phyloP scores from a whole-genome alignment of 2,113 vertebrate genomes.

The Strix uralensis region DNA sequence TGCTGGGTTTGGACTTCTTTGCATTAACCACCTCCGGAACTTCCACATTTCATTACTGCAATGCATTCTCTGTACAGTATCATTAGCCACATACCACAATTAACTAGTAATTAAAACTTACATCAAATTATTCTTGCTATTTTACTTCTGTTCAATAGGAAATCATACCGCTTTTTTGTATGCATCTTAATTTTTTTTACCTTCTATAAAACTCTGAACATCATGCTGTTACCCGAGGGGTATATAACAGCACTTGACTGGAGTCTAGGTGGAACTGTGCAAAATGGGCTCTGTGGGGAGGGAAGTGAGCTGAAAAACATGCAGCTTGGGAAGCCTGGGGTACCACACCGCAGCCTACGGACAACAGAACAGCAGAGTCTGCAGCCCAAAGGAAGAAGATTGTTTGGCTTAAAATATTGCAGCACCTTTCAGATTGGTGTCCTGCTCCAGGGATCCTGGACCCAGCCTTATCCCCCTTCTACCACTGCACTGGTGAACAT shows the following conservation, averaged over 20 bases:
- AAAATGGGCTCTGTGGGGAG: background rate
- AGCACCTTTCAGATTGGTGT: background rate
- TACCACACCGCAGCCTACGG: background rate
- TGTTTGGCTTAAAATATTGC: background rate
- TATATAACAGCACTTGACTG: rapidly evolving
- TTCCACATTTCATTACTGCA: background rate
- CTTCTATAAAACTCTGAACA: background rate
- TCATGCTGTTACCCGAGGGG: background rate
- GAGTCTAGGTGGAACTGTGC: background rate
- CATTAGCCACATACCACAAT: background rate
- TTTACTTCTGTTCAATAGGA: background rate
- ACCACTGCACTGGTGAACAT: background rate
- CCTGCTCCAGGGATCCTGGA: background rate
- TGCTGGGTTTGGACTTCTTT: background rate
- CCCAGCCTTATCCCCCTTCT: background rate
- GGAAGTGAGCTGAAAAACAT: background rate
- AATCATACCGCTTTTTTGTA: background rate
- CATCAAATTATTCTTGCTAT: background rate
- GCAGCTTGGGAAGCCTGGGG: background rate
- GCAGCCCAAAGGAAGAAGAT: background rate
- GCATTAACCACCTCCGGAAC: background rate
- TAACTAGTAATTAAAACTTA: background rate
- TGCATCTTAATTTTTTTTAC: background rate
- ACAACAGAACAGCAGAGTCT: background rate
- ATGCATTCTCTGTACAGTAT: background rate